Evolutionary conservation across 2,797 vertebrate genomes (phyloP).

Genomic region (Diplodus sargus): DNA sequence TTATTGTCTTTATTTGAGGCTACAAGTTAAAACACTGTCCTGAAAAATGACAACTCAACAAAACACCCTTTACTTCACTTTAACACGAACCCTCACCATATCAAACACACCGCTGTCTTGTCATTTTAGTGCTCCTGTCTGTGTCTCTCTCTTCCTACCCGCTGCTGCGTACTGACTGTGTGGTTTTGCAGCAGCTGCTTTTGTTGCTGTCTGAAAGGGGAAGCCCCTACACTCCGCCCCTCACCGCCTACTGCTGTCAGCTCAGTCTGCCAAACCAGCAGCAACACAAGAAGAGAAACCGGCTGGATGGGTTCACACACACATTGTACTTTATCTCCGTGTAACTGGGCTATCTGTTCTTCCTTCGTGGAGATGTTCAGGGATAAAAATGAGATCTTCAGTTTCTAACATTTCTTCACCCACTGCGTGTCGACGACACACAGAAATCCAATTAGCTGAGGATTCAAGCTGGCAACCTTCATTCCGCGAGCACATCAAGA

Average conservation of each 20-base stretch:
- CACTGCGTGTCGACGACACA: neutral
- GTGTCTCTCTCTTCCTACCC: neutral
- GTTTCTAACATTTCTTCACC: neutral
- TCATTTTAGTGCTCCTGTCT: neutral
- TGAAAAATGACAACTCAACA: neutral
- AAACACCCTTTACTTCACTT: neutral
- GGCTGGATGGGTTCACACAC: conserved; percentile 64
- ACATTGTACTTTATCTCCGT: neutral
- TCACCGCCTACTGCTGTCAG: conserved; percentile 27
- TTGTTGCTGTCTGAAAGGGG: conserved; percentile 63
- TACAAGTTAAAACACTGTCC: neutral
- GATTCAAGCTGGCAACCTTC: neutral
- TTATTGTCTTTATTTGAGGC: neutral
- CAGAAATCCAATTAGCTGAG: neutral
- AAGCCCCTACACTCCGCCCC: conserved; percentile 42
- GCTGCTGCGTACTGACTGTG: conserved; percentile 36
- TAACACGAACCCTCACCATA: neutral
- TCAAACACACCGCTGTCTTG: neutral
- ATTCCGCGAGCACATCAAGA: neutral
- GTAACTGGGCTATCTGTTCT: neutral
- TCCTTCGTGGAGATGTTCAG: neutral
- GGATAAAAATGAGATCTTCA: neutral
- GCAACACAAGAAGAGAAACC: conserved; percentile 68
- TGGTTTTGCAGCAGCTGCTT: conserved; percentile 60
- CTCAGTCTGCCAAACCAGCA: conserved; percentile 53